phyloP scores from a whole-genome alignment of 1,140 invertebrate genomes.

The Leptestheria dahalacensis region DNA sequence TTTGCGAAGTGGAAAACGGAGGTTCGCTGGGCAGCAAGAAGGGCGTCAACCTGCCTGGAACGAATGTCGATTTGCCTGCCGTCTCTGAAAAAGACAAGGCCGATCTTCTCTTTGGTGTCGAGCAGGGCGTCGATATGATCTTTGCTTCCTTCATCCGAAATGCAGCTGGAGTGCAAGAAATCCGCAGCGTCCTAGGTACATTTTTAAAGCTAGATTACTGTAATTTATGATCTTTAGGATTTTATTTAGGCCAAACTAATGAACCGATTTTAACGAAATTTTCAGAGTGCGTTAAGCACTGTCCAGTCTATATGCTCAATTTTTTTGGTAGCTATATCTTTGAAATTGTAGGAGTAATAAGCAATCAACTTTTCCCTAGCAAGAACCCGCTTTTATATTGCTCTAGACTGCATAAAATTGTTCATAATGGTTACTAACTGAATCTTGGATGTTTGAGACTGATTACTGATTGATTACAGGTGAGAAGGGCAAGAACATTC shows the following conservation, averaged over 20 bases:
- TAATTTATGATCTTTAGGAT: no score
- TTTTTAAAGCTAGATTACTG: not conserved
- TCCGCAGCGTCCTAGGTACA: conserved; percentile 62
- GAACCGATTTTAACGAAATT: no score
- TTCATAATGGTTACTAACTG: no score
- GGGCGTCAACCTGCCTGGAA: conserved; percentile 88
- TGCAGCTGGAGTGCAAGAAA: conserved; percentile 73
- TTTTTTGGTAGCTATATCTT: no score
- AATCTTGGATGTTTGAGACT: no score
- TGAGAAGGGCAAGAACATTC: conserved; percentile 83
- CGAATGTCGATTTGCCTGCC: conserved; percentile 90
- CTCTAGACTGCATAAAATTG: no score
- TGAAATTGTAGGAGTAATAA: no score
- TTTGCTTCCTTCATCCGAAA: conserved; percentile 98
- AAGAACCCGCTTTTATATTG: no score
- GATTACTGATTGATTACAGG: conserved; percentile 39
- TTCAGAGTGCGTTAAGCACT: no score
- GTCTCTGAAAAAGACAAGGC: conserved; percentile 96
- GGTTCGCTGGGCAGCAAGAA: conserved; percentile 91
- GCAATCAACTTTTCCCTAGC: no score
- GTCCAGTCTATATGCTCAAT: no score
- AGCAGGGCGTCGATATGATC: conserved; percentile 94
- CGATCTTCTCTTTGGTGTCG: conserved; percentile 86
- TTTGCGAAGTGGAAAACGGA: conserved; percentile 89
- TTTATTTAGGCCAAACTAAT: no score